Base-by-base conservation (phyloP, 1,140 invertebrate species). In the Drosophila mauritiana region DNA sequence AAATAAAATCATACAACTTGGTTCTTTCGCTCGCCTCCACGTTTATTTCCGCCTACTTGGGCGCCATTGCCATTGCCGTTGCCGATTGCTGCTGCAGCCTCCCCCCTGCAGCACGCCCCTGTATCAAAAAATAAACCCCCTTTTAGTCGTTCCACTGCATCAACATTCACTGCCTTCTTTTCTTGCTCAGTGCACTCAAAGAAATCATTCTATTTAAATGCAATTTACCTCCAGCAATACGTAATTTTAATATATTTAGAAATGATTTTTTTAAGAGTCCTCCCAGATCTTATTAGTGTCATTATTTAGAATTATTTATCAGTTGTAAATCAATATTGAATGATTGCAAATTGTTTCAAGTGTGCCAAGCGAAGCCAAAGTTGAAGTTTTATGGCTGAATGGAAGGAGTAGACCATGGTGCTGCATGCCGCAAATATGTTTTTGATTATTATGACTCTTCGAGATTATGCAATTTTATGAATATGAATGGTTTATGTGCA, bases 381-480 rank as follows among this genome's bases (percentile, higher is more conserved):
- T 79, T 86, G 53, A 88, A 86, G 79, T 86, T 82, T 86, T 86
- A 86, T 88, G 83, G 81, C 61, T 62, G 48, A 39, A 63, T 49
- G 57, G 54, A 77, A 46, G 39, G 57, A 74, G 43, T 73, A 65
- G 69, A 45, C 39, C 49, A 62, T 62, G 61, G 58, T 37, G 54
- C 63, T 67, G 54, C 73, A 82, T 81, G 74, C 81, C 88, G 77
- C 86, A 82, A 90, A 90, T 90, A 90, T 90, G 86, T 82, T 90
- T 90, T 90, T 90, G 86, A 90, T 90, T 90, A 90, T 90, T 88
- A 88, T 82, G 88, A 81, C 86, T 90, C 79, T 90, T 90, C 86
- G 75, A 90, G 86, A 90, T 90, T 90, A 90, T 90, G 88, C 82
- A 90, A 90, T 90, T 90, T 90, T 90, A 86, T 90, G 86, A 90